phyloP scores from a whole-genome alignment of 2,888 invertebrate species.

The Poecilus cupreus region DNA sequence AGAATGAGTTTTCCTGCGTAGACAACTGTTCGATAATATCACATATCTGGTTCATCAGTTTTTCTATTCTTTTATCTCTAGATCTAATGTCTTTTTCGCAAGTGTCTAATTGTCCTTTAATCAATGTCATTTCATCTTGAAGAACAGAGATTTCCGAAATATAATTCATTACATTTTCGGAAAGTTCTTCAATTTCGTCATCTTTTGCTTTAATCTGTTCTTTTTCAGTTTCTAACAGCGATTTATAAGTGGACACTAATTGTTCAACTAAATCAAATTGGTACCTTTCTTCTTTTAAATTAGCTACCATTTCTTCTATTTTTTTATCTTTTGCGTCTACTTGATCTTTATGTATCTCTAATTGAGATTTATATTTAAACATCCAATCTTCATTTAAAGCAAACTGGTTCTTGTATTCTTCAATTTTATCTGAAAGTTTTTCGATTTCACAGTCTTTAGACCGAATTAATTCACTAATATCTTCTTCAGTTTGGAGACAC shows the following conservation, averaged over 20 bases:
- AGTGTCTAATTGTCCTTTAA: not conserved
- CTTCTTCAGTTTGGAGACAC: not conserved
- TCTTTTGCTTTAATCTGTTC: not conserved
- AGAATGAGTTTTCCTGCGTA: too few species aligned
- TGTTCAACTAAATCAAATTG: too few species aligned
- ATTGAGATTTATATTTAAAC: slow-evolving; percentile 5
- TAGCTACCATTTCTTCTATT: not conserved
- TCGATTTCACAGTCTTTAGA: slow-evolving; percentile 34
- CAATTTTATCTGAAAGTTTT: slow-evolving; percentile 25
- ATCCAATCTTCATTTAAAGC: slow-evolving; percentile 22
- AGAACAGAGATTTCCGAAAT: not conserved
- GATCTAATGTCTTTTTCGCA: not conserved
- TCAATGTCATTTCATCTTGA: not conserved
- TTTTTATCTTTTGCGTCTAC: not conserved
- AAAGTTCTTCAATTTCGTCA: slow-evolving; percentile 11
- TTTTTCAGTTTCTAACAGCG: not conserved
- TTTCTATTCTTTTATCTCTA: not conserved
- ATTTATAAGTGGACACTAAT: too few species aligned
- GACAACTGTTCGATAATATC: too few species aligned
- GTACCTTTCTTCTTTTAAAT: not conserved
- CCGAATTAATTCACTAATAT: not conserved
- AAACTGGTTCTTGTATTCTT: not conserved
- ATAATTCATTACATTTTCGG: not conserved
- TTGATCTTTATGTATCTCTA: not conserved
- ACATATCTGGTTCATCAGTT: not conserved